Percentiles rank a stretch among this genome's conserved stretches.
Evolutionary conservation across 1,140 invertebrate species (phyloP).

Genomic region (Drosophila teissieri): DNA sequence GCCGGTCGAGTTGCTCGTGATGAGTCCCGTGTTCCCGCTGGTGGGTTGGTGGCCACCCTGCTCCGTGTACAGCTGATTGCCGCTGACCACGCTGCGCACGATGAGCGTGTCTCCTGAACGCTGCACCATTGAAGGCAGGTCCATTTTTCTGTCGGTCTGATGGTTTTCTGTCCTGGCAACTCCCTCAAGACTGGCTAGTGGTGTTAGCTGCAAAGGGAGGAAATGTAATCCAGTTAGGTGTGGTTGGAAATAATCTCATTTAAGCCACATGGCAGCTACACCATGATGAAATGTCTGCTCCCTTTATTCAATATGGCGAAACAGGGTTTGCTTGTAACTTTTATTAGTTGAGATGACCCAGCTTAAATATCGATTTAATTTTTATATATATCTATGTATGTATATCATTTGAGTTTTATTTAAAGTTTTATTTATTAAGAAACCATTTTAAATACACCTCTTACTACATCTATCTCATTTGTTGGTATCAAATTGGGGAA

Average conservation of each 20-base stretch:
- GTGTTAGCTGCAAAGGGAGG: conserved; percentile 43
- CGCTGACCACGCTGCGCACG: conserved; percentile 87
- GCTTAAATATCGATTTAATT: too few relatives aligned
- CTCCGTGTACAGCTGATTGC: conserved; percentile 86
- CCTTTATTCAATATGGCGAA: neutral
- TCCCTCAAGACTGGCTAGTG: conserved; percentile 27
- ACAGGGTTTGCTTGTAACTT: neutral
- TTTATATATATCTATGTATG: too few relatives aligned
- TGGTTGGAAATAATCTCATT: neutral
- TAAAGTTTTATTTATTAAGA: too few relatives aligned
- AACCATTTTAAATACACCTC: too few relatives aligned
- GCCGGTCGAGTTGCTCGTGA: conserved; percentile 17
- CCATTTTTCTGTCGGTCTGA: conserved; percentile 81
- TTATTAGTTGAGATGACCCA: too few relatives aligned
- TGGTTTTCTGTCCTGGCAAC: conserved; percentile 1
- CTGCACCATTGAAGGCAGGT: conserved; percentile 88
- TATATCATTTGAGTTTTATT: too few relatives aligned
- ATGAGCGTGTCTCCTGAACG: conserved; percentile 86
- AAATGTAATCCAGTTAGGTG: neutral
- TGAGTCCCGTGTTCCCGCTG: conserved; percentile 14
- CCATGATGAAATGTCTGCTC: neutral
- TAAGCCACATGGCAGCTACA: neutral
- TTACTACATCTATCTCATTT: neutral
- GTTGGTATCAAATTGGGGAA: neutral
- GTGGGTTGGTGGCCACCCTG: conserved; percentile 55